A percentile compares a stretch with the other conserved stretches of the same genome.
Evolutionary conservation across 2,113 vertebrate genomes (phyloP).

Genomic region (Odobenus rosmarus): DNA sequence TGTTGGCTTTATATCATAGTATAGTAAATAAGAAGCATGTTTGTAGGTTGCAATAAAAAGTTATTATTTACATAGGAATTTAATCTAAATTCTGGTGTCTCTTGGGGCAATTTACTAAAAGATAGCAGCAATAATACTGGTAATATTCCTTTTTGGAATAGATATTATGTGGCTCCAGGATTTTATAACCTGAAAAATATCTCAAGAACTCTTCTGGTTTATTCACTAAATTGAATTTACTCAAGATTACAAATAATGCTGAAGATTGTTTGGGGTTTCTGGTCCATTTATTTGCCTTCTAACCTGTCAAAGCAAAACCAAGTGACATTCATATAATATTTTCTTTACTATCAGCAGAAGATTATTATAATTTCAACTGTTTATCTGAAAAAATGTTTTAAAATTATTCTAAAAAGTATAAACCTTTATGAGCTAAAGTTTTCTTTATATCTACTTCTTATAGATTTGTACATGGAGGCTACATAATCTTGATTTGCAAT

Average conservation of each 20-base stretch:
- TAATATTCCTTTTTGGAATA: not conserved
- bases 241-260: not conserved
- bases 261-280: not conserved
- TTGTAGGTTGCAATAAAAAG: not conserved
- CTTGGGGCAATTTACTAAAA: not conserved
- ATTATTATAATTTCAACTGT: not conserved
- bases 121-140: not conserved
- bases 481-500: not conserved
- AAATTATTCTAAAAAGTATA: not conserved
- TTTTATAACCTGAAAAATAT: not conserved
- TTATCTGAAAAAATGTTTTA: not conserved
- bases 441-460: not conserved
- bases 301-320: not conserved
- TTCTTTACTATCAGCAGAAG: not conserved
- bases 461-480: not conserved
- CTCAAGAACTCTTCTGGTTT: not conserved
- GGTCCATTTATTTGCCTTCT: not conserved
- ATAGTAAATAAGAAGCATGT: not conserved
- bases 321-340: not conserved
- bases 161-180: not conserved
- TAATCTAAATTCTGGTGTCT: not conserved
- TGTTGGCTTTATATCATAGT: not conserved
- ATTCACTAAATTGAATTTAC: slow-evolving; percentile 17
- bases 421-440: not conserved
- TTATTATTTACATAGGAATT: not conserved